Evolutionary conservation across 2,797 vertebrate species (phyloP).

Genomic region (Amazona ochrocephala): DNA sequence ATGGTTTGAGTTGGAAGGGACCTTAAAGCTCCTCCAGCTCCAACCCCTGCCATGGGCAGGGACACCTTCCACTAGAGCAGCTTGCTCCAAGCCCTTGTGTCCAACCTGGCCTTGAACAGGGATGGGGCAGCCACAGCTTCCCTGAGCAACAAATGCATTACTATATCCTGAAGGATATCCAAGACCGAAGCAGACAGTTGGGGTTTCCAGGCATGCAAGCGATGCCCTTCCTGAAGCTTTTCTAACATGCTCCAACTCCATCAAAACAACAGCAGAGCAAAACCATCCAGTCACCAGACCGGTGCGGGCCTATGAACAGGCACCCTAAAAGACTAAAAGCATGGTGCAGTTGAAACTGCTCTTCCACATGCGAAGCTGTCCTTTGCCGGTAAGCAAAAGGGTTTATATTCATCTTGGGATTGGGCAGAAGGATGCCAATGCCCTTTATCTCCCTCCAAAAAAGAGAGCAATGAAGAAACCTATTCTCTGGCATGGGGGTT

Average conservation of each 20-base stretch:
- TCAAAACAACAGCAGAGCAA: background rate
- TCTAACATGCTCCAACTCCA: fast-evolving
- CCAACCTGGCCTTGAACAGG: background rate
- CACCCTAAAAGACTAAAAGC: background rate
- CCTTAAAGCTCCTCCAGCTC: too few relatives aligned
- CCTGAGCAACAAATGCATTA: background rate
- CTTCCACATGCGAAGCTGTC: background rate
- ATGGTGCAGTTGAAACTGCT: background rate
- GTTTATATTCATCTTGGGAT: background rate
- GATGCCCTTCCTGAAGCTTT: background rate
- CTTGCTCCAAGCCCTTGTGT: background rate
- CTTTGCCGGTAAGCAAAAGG: background rate
- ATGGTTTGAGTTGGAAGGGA: too few relatives aligned
- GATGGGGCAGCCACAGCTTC: background rate
- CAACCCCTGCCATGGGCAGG: background rate
- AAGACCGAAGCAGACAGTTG: background rate
- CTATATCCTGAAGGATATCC: background rate
- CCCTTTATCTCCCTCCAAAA: background rate
- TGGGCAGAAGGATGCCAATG: fast-evolving
- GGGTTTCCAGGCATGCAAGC: background rate
- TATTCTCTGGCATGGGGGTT: background rate
- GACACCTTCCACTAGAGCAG: background rate
- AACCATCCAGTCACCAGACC: background rate
- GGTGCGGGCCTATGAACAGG: background rate
- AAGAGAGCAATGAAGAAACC: background rate